Evolutionary conservation across 2,113 vertebrate species (phyloP).

Genomic region (Coryphaenoides rupestris): DNA sequence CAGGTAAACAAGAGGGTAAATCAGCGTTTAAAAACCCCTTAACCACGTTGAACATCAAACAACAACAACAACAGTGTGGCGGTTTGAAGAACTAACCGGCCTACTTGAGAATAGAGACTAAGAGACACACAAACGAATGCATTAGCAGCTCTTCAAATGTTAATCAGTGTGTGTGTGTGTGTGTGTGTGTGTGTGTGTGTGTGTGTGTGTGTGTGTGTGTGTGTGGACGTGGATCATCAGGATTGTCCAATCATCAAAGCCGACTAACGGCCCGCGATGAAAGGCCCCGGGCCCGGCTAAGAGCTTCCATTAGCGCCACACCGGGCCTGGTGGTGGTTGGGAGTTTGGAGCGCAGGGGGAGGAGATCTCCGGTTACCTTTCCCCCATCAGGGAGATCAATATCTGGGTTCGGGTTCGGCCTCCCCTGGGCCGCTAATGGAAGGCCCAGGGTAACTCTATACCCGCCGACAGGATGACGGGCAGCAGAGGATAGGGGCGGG

Average conservation of each 20-base stretch:
- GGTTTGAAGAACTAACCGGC: not conserved
- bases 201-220: slow-evolving; percentile 19
- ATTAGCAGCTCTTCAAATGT: slow-evolving; percentile 21
- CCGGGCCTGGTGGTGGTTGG: slow-evolving; percentile 51
- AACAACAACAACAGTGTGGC: no score
- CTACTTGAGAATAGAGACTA: not conserved
- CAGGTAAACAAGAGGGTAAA: not conserved
- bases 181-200: slow-evolving; percentile 15
- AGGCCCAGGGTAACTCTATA: slow-evolving; percentile 93
- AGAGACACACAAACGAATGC: not conserved
- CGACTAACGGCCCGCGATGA: slow-evolving; percentile 30
- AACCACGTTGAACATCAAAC: not conserved
- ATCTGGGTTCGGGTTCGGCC: slow-evolving; percentile 90
- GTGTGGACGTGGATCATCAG: slow-evolving; percentile 25
- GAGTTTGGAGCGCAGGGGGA: slow-evolving; percentile 69
- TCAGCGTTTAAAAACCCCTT: not conserved
- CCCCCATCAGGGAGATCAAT: slow-evolving; percentile 90
- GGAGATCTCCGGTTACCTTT: slow-evolving; percentile 88
- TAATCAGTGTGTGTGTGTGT: not conserved
- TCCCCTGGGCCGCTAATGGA: slow-evolving; percentile 95
- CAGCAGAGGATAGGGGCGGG: slow-evolving; percentile 34
- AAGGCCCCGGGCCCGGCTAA: slow-evolving; percentile 37
- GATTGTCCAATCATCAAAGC: slow-evolving; percentile 16
- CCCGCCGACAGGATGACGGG: slow-evolving; percentile 77
- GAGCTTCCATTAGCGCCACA: slow-evolving; percentile 60